Evolutionary conservation across 2,888 invertebrate species (phyloP).

Genomic region (Cantharis rufa): DNA sequence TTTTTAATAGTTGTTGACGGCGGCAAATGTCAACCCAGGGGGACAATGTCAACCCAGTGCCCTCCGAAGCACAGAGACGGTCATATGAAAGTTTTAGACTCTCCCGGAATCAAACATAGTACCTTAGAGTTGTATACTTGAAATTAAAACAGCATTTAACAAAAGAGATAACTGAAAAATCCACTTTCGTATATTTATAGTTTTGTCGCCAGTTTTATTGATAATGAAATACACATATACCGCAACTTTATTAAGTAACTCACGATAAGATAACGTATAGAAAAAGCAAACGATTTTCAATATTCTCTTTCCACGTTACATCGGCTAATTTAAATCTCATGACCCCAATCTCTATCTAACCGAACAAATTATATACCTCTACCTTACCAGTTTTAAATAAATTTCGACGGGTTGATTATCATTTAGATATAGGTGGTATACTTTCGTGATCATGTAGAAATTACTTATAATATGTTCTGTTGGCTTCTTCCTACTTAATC

Average conservation of each 20-base stretch:
- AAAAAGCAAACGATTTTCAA: neutral
- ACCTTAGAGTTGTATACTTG: no score
- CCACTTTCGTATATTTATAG: no score
- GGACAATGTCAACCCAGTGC: no score
- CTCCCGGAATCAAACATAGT: no score
- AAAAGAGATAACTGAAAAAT: no score
- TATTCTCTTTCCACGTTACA: neutral
- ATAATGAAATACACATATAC: neutral
- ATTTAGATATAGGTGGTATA: no score
- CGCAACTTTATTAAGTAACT: neutral
- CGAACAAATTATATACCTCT: neutral
- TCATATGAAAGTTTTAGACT: no score
- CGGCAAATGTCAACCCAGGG: no score
- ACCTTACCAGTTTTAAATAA: neutral
- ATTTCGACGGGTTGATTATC: neutral
- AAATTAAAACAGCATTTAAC: no score
- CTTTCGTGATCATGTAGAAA: neutral
- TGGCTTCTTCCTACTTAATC: neutral
- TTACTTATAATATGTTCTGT: neutral
- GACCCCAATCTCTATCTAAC: neutral
- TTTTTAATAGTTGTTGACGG: no score
- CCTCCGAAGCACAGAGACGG: no score
- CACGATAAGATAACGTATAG: neutral
- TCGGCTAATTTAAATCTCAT: neutral
- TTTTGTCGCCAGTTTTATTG: neutral